phyloP scores from a whole-genome alignment of 2,797 vertebrate species.

The Morus bassanus region DNA sequence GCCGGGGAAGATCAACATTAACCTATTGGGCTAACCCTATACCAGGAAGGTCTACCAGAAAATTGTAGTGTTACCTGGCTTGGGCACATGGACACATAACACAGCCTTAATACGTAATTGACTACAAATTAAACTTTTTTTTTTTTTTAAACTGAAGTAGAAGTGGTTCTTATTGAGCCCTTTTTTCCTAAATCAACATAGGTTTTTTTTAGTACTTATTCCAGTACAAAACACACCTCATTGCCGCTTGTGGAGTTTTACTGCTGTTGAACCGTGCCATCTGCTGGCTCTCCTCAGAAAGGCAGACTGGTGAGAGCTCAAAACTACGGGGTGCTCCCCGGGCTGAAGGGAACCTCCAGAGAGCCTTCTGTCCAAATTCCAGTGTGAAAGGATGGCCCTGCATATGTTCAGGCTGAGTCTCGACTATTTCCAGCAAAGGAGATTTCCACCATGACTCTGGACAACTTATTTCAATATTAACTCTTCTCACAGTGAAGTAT shows the following conservation, averaged over 20 bases:
- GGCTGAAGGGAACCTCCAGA: background rate
- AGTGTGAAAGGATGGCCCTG: background rate
- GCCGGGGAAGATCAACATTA: background rate
- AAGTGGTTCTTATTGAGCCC: background rate
- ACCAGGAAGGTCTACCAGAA: background rate
- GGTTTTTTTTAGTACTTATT: rapidly evolving
- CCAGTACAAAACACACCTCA: rapidly evolving
- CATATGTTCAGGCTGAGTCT: background rate
- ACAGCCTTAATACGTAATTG: background rate
- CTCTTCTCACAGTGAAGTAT: background rate
- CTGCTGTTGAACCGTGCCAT: constrained; percentile 9
- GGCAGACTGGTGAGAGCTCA: background rate
- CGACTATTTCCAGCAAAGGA: background rate
- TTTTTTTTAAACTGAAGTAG: background rate
- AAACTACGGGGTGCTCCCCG: background rate
- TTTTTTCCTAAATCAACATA: background rate
- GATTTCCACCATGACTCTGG: background rate
- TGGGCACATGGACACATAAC: background rate
- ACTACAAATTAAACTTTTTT: background rate
- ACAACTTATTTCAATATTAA: background rate
- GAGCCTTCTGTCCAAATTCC: background rate
- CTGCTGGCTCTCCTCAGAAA: constrained; percentile 19
- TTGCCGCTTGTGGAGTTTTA: rapidly evolving
- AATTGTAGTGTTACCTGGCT: rapidly evolving
- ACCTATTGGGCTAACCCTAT: rapidly evolving